Conservation (phyloP, 2,113 vertebrate species). For the Anas platyrhynchos region DNA sequence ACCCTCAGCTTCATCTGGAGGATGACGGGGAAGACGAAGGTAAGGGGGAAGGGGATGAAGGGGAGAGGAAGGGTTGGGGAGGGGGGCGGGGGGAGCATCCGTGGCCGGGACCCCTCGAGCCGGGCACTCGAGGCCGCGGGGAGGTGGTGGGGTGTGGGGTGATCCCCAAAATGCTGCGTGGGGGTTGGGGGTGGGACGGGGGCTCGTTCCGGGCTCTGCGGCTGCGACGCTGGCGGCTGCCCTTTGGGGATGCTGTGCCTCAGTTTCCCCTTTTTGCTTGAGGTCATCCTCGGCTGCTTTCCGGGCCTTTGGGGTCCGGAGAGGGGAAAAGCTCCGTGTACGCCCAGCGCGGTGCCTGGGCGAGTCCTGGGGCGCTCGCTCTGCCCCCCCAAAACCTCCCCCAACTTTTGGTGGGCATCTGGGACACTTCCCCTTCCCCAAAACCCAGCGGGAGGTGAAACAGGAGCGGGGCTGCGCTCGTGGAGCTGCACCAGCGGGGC, state of each 20-base stretch:
- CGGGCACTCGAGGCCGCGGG: too few species aligned
- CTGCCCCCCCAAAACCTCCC: too few species aligned
- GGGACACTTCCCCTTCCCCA: too few species aligned
- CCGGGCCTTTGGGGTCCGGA: fast-evolving
- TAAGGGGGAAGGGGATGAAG: neutral
- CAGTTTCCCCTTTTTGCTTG: neutral
- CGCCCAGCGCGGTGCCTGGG: neutral
- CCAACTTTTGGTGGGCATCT: too few species aligned
- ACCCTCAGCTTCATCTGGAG: constrained; percentile 82
- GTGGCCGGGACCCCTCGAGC: too few species aligned
- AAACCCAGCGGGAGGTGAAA: too few species aligned
- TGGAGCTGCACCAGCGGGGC: too few species aligned
- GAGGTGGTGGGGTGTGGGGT: fast-evolving
- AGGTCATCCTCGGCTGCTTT: neutral
- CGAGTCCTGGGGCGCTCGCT: too few species aligned
- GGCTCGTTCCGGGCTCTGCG: neutral
- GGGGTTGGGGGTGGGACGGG: neutral
- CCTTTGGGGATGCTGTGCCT: neutral
- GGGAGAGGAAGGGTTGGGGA: too few species aligned
- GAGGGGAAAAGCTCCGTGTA: neutral
- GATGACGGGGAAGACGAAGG: constrained; percentile 83
- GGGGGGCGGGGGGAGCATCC: too few species aligned
- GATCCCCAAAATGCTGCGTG: fast-evolving
- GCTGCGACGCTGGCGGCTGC: too few species aligned
- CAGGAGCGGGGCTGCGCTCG: too few species aligned